These are phyloP conservation scores for Campoplex nolae DNA, from an alignment of 2,888 invertebrate genomes.

Conservation along the genomic window DNA sequence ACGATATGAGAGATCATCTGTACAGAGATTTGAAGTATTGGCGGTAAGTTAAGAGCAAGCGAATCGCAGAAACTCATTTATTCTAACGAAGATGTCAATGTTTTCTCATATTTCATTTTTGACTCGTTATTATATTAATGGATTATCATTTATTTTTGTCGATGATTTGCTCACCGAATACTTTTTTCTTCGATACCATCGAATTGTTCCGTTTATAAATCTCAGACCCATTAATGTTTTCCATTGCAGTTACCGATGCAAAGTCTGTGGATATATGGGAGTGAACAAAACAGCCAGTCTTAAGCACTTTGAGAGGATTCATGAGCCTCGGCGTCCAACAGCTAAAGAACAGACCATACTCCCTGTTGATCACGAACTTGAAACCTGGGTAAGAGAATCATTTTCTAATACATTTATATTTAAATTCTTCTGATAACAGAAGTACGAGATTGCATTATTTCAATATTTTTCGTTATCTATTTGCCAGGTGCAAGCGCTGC, in stretches of 20 bases:
- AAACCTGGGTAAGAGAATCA: constrained; percentile 85
- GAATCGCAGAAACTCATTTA: neutral
- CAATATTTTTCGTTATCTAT: neutral
- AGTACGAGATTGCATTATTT: neutral
- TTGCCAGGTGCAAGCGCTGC: constrained; percentile 75
- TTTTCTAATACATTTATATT: neutral
- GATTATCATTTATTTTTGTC: neutral
- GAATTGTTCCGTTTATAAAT: neutral
- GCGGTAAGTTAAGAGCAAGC: constrained; percentile 85
- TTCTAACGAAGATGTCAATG: neutral
- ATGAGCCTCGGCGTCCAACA: constrained; percentile 83
- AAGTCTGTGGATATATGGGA: constrained; percentile 86
- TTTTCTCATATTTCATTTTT: neutral
- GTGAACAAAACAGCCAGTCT: constrained; percentile 86
- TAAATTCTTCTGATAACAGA: neutral
- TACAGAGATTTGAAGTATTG: constrained; percentile 89
- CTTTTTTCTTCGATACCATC: neutral
- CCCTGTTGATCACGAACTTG: constrained; percentile 84
- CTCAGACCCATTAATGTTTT: constrained; percentile 60
- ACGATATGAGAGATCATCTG: constrained; percentile 89
- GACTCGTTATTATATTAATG: neutral
- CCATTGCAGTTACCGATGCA: constrained; percentile 87
- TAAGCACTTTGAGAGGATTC: constrained; percentile 85
- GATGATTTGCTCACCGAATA: neutral
- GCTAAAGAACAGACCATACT: constrained; percentile 78